These are phyloP conservation scores for Leptogaster cylindrica DNA, from an alignment of 2,888 invertebrate species.

Conservation along the genomic window DNA sequence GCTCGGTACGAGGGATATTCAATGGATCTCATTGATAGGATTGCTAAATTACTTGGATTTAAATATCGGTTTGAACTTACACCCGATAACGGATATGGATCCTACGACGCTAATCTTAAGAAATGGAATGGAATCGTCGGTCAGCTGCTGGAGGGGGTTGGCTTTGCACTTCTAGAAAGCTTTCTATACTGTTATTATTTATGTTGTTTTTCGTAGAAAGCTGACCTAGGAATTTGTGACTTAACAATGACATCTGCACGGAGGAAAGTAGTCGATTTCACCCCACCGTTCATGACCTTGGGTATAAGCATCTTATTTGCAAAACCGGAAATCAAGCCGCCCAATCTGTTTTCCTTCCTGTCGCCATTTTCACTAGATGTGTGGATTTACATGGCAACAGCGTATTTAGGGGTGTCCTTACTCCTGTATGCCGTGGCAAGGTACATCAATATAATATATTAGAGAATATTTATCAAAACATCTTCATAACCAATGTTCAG, in stretches of 20 bases:
- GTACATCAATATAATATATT: conserved; percentile 59
- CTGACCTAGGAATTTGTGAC: conserved; percentile 94
- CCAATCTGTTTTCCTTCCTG: conserved; percentile 88
- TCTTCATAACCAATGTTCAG: no score
- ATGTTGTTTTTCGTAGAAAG: conserved; percentile 78
- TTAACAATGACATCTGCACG: conserved; percentile 93
- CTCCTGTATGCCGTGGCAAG: conserved; percentile 82
- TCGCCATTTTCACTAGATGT: conserved; percentile 85
- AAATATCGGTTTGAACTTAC: conserved; percentile 76
- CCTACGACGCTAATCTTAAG: conserved; percentile 71
- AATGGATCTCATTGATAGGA: conserved; percentile 84
- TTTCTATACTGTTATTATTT: conserved; percentile 26
- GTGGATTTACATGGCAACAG: conserved; percentile 89
- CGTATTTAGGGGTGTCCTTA: conserved; percentile 82
- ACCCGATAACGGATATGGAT: conserved; percentile 75
- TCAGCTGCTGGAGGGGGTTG: conserved; percentile 77
- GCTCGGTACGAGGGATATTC: conserved; percentile 87
- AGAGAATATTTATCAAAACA: no score
- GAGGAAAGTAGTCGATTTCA: conserved; percentile 87
- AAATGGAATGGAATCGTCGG: conserved; percentile 82
- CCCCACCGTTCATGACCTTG: conserved; percentile 97
- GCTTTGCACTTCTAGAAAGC: no score
- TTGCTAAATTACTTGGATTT: conserved; percentile 73
- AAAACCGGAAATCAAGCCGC: conserved; percentile 77
- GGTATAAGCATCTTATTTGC: conserved; percentile 90